Percentiles rank a stretch among this genome's conserved stretches.
Conservation (phyloP, 2,113 vertebrate genomes). For the Platysternon megacephalum region DNA sequence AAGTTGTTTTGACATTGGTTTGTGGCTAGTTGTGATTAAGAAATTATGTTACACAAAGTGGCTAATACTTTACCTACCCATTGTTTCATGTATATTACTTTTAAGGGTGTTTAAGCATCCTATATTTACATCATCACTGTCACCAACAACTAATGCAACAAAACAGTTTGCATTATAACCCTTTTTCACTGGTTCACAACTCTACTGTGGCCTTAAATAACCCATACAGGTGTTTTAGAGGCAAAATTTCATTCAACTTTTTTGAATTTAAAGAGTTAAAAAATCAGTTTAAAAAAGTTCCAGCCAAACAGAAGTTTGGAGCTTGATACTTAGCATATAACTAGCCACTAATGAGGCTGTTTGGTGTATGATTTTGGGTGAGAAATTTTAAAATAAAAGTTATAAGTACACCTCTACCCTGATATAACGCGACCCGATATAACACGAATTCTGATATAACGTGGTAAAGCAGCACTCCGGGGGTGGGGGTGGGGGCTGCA, state of each 20-base stretch:
- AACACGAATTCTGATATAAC: too few relatives aligned
- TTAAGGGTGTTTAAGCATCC: neutral
- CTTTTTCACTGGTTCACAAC: neutral
- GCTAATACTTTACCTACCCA: neutral
- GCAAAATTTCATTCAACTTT: neutral
- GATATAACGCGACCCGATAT: too few relatives aligned
- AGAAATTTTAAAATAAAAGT: neutral
- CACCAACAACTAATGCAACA: neutral
- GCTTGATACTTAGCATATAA: neutral
- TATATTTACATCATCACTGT: neutral
- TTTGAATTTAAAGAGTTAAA: neutral
- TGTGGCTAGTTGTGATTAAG: neutral
- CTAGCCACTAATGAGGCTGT: neutral
- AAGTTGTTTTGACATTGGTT: accelerated
- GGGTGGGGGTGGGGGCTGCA: too few relatives aligned
- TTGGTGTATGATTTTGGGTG: neutral
- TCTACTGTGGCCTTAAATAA: neutral
- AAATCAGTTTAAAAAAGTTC: neutral
- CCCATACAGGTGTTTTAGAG: neutral
- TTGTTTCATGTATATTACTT: neutral
- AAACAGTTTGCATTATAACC: neutral
- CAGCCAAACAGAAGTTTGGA: neutral
- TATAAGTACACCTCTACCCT: too few relatives aligned
- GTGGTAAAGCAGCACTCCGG: too few relatives aligned
- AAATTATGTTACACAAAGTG: neutral